Conservation (phyloP, 1,140 invertebrate species). For the Apis florea region DNA sequence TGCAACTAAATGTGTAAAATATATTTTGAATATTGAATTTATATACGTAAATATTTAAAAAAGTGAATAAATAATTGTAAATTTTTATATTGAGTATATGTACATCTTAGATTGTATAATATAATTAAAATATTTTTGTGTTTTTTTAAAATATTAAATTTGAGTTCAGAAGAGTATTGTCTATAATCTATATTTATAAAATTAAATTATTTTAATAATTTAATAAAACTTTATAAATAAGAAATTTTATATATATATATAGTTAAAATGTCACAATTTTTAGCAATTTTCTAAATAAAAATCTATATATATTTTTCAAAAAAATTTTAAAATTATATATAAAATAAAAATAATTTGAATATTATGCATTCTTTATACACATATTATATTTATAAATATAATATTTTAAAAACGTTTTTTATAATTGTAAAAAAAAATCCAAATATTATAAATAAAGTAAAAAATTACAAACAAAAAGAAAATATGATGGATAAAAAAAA, state of each 20-base stretch:
- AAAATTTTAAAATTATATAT: neutral
- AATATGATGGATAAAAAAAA: neutral
- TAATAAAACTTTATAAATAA: neutral
- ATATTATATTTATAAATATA: no score
- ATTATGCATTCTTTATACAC: no score
- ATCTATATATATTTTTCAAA: neutral
- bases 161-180: neutral
- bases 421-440: neutral
- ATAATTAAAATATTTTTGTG: neutral
- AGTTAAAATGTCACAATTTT: neutral
- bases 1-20: neutral
- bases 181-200: no score
- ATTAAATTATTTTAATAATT: no score
- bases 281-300: neutral
- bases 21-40: no score
- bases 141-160: neutral
- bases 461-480: neutral
- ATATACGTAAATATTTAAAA: no score
- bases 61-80: no score
- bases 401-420: no score
- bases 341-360: neutral
- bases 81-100: no score
- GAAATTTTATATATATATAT: no score
- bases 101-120: no score
- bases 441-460: neutral